Base-by-base conservation (phyloP, 2,888 invertebrate species). In the Tubiluchus corallicola region DNA sequence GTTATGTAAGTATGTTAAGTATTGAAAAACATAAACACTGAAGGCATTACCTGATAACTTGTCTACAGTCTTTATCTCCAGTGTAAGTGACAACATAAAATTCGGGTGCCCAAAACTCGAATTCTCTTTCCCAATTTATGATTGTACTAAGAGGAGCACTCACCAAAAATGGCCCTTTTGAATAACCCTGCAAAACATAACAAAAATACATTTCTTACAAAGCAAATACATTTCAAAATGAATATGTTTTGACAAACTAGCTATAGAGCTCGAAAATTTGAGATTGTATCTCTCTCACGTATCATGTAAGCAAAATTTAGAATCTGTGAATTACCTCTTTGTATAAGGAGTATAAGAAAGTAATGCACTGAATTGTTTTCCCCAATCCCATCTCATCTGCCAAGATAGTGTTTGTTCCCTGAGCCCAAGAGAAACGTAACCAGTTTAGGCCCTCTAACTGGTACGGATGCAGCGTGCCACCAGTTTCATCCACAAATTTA, bases 351-450 rank as follows among this genome's bases (percentile, higher is more conserved):
- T 50, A 51, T n/a, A 53, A 29, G 40, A 53, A 51, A n/a, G 47
- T 41, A 16, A 53, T 53, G n/a, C 50, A 47, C 43, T 53, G 53
- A 17, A 53, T 50, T 16, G 53, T 53, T 37, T 53, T 53, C 5
- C 53, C 53, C 4, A 53, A 50, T 19, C 53, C 53, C 53, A 53
- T 53, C 46, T 53, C 53, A 38, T 53, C 53, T 16, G 53, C 53
- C 13, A 53, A 48, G 21, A 53, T 53, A 40, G 50, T 51, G 45
- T 53, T 53, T 17, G 52, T 53, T 40, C 47, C 49, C 38, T 52
- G 51, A 5, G 51, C 45, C 45, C 47, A 53, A 4, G 53, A 53
- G 48, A 53, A 53, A 37, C 53, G 41, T 46, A 53, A 21, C 53
- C 53, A 53, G 49, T 53, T 53, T 13, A 53, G 43, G 15, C 53